Conservation (phyloP, 2,797 vertebrate genomes). For the Antennarius maculatus region DNA sequence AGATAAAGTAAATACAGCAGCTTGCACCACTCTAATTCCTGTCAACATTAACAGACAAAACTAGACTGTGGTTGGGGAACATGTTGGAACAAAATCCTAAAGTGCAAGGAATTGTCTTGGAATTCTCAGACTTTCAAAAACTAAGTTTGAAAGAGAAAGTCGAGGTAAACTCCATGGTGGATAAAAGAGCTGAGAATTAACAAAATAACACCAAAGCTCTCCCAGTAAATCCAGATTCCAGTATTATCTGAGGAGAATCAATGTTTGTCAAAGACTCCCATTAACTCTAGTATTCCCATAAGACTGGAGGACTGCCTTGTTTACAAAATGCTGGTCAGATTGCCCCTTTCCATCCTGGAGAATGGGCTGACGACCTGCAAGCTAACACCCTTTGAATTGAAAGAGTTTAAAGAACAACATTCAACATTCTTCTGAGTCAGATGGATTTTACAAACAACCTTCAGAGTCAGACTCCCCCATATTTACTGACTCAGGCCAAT, state of each 20-base stretch:
- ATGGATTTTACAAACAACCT: slow-evolving; percentile 64
- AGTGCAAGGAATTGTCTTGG: slow-evolving; percentile 18
- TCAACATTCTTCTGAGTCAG: slow-evolving; percentile 55
- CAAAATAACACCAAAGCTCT: slow-evolving; percentile 12
- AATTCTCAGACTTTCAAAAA: slow-evolving; percentile 28
- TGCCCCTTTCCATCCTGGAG: slow-evolving; percentile 16
- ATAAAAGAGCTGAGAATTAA: slow-evolving; percentile 6
- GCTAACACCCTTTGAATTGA: slow-evolving; percentile 5
- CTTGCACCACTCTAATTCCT: slow-evolving; percentile 46
- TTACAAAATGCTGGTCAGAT: slow-evolving; percentile 28
- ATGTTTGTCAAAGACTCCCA: neutral
- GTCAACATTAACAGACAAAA: slow-evolving; percentile 50
- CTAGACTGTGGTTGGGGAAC: slow-evolving; percentile 47
- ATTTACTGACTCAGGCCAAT: slow-evolving; percentile 35
- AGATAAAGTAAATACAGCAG: slow-evolving; percentile 71
- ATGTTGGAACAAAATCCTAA: slow-evolving; percentile 44
- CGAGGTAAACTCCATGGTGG: slow-evolving; percentile 13
- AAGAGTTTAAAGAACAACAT: slow-evolving; percentile 4
- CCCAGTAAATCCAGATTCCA: slow-evolving; percentile 18
- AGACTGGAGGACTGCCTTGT: slow-evolving; percentile 27
- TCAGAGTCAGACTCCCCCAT: slow-evolving; percentile 40
- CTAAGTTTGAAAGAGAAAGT: slow-evolving; percentile 21
- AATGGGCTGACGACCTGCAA: slow-evolving; percentile 42
- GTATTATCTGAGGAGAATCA: slow-evolving; percentile 11
- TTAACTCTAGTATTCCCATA: slow-evolving; percentile 22